Evolutionary conservation across 2,113 vertebrate genomes (phyloP).

Genomic region (Cyprinodon tularosa): DNA sequence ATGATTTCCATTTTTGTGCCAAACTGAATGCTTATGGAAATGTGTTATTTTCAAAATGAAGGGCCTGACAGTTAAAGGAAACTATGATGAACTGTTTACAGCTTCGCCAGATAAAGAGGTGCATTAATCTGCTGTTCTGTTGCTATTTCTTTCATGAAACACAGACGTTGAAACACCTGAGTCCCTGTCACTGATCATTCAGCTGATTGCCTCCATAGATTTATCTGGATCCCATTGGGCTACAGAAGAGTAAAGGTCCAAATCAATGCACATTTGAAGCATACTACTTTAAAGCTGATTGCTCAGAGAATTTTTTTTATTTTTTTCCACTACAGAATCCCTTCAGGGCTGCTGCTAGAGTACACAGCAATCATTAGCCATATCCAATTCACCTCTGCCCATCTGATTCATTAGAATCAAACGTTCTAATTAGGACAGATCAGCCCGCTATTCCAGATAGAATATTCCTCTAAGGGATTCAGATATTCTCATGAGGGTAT

Average conservation of each 20-base stretch:
- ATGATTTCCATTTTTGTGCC: not conserved
- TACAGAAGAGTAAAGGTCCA: conserved; percentile 22
- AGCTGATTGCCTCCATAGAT: conserved; percentile 29
- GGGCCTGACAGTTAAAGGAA: not conserved
- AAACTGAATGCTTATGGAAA: not conserved
- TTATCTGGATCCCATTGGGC: conserved; percentile 37
- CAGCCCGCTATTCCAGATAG: conserved; percentile 45
- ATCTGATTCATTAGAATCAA: conserved; percentile 48
- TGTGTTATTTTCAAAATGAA: not conserved
- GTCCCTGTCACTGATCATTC: conserved; percentile 39
- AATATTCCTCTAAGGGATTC: conserved; percentile 44
- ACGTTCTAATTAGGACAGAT: conserved; percentile 58
- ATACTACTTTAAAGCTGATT: conserved; percentile 43
- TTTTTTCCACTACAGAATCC: conserved; percentile 20
- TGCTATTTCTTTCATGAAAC: not conserved
- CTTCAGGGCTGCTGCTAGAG: conserved; percentile 27
- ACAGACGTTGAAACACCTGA: conserved; percentile 18
- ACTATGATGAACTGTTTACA: not conserved
- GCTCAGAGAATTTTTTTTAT: conserved; percentile 47
- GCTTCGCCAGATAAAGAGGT: not conserved
- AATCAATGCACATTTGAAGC: conserved; percentile 41
- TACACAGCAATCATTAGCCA: conserved; percentile 37
- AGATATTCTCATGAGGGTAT: conserved; percentile 28
- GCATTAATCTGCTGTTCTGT: not conserved
- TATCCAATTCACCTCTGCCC: conserved; percentile 22